Conservation (phyloP, 2,888 invertebrate species). For the Parthenolecanium corni region DNA sequence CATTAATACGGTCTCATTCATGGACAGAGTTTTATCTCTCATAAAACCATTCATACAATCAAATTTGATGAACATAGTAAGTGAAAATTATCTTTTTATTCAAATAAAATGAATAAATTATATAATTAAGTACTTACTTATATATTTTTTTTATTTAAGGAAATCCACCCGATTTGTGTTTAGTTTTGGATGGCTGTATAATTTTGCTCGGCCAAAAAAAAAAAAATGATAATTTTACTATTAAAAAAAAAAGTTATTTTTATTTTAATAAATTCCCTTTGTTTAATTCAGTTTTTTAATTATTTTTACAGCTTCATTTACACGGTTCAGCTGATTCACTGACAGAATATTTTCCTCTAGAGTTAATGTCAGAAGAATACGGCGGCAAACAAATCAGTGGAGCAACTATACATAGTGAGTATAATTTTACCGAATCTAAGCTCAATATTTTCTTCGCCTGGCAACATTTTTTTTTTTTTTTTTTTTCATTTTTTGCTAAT, state of each 20-base stretch:
- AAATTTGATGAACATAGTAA: conserved; percentile 35
- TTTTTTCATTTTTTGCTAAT: too few species aligned
- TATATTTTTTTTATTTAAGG: too few species aligned
- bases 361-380: conserved; percentile 36
- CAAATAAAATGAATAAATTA: background rate
- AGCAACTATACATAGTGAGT: conserved; percentile 9
- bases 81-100: conserved; percentile 24
- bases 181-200: too few species aligned
- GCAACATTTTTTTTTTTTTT: too few species aligned
- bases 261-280: too few species aligned
- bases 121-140: background rate
- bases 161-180: too few species aligned
- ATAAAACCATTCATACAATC: conserved; percentile 36
- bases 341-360: conserved; percentile 34
- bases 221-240: too few species aligned
- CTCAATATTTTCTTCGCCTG: too few species aligned
- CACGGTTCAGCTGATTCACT: conserved; percentile 34
- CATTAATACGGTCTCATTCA: conserved; percentile 36
- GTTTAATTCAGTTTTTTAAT: conserved; percentile 13
- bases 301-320: conserved; percentile 35
- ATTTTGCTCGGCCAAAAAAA: too few species aligned
- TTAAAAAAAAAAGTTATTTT: too few species aligned
- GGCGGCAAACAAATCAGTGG: conserved; percentile 32
- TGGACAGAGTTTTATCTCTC: conserved; percentile 35
- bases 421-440: too few species aligned